phyloP scores from a whole-genome alignment of 2,113 vertebrate genomes.

The Macheiramphus alcinus region DNA sequence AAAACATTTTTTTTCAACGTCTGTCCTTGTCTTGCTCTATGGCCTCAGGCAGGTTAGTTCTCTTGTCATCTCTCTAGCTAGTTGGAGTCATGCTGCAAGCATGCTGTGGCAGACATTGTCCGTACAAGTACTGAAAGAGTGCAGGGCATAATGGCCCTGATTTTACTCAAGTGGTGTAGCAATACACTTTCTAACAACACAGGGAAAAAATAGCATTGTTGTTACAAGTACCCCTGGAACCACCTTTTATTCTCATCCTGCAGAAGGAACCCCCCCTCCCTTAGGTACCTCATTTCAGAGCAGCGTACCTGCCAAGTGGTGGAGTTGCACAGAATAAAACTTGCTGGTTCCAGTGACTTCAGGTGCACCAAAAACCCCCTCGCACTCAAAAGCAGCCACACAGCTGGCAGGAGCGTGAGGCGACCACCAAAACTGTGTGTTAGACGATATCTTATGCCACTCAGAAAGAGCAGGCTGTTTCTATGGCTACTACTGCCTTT shows the following conservation, averaged over 20 bases:
- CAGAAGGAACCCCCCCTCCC: background rate
- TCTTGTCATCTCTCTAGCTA: background rate
- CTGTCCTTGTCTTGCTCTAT: background rate
- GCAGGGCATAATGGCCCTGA: background rate
- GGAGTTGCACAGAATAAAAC: background rate
- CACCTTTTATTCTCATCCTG: background rate
- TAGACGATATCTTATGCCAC: background rate
- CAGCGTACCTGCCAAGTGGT: rapidly evolving
- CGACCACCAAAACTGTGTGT: background rate
- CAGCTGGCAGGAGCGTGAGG: background rate
- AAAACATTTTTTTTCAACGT: background rate
- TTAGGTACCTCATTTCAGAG: background rate
- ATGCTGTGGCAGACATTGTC: background rate
- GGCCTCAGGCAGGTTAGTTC: background rate
- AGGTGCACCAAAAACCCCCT: background rate
- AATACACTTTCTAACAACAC: background rate
- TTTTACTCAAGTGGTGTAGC: background rate
- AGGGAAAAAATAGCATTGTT: background rate
- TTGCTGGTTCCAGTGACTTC: background rate
- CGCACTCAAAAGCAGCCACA: background rate
- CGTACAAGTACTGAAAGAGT: background rate
- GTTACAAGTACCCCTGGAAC: background rate
- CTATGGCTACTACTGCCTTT: constrained; percentile 51
- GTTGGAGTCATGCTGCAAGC: background rate
- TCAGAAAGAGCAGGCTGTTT: constrained; percentile 6